Evolutionary conservation across 2,797 vertebrate species (phyloP).

Genomic region (Acropternis orthonyx): DNA sequence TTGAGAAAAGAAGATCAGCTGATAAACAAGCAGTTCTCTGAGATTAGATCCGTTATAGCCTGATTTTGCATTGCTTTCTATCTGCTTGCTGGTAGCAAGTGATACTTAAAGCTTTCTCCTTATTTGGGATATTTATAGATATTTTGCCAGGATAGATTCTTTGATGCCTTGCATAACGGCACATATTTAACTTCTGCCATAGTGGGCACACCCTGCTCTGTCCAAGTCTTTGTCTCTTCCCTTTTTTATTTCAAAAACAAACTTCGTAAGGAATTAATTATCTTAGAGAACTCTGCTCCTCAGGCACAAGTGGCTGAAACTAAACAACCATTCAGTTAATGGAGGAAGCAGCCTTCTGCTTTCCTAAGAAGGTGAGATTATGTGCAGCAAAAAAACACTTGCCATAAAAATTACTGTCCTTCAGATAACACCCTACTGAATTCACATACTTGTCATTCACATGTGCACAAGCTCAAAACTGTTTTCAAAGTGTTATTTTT

Average conservation of each 20-base stretch:
- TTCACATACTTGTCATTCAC: neutral
- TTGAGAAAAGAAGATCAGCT: neutral
- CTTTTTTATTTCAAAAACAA: neutral
- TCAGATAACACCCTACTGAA: neutral
- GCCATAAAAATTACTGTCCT: neutral
- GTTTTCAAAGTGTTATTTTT: neutral
- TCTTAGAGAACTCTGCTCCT: neutral
- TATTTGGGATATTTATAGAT: constrained; percentile 53
- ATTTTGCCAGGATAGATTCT: constrained; percentile 50
- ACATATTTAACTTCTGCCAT: constrained; percentile 9
- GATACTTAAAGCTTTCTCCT: constrained; percentile 19
- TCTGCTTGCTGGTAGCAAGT: neutral
- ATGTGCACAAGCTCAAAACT: neutral
- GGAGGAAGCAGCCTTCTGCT: neutral
- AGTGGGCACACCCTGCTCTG: neutral
- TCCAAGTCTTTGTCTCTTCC: neutral
- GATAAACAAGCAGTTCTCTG: neutral
- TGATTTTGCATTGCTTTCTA: neutral
- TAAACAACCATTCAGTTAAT: neutral
- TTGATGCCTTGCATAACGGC: constrained; percentile 39
- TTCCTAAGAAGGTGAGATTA: neutral
- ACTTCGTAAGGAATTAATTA: neutral
- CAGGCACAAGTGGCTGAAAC: neutral
- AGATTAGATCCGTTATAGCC: neutral
- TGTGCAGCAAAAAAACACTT: neutral